Base-by-base conservation (phyloP, 2,888 invertebrate genomes). In the Dysmachus trigonus region DNA sequence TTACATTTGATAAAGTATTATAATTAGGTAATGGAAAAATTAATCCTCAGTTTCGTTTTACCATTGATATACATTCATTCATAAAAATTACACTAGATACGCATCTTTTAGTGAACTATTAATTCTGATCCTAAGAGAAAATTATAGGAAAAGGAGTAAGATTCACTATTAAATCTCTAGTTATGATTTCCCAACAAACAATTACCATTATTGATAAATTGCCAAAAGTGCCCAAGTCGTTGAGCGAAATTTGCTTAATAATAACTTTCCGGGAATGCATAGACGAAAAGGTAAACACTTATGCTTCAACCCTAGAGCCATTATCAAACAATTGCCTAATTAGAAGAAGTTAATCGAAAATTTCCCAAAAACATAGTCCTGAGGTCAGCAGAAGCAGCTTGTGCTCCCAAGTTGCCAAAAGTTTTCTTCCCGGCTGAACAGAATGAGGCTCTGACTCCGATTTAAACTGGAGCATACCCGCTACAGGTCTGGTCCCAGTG, bases 281-380 rank as follows among this genome's bases (percentile, higher is more conserved):
- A 62, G 53, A 81, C 62, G 53, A 81, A 53, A 81, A 81, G 81
- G 81, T 81, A 81, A 81, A 81, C 81, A 81, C 62, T 62, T 51
- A 81, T 18, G 81, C 51, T 18, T 81, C 18, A 31, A 22, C 33
- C 62, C 53, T 30, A 5, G 31, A 18, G 77, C 79, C 72, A 81
- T 76, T 76, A 86, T 77, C 76, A 71, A 72, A 86, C 77, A 85
- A 85, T 83, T 87, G 74, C 76, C 83, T 87, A 87, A 87, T 87
- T 87, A 86, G 83, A 81, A 87, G 87, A 76, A 76, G 86, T 87
- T 87, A 87, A 87, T 85, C 83, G 85, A 83, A 87, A 87, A 85
- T 87, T 77, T 82, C 51, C 72, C 30, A 18, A 62, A 86, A 53
- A 83, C 81, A 53, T 82, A 85, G 38, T 79, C 82, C 85, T 82